A percentile compares a stretch with the other conserved stretches of the same genome.
Conservation (phyloP, 2,113 vertebrate species). For the Heteronetta atricapilla region DNA sequence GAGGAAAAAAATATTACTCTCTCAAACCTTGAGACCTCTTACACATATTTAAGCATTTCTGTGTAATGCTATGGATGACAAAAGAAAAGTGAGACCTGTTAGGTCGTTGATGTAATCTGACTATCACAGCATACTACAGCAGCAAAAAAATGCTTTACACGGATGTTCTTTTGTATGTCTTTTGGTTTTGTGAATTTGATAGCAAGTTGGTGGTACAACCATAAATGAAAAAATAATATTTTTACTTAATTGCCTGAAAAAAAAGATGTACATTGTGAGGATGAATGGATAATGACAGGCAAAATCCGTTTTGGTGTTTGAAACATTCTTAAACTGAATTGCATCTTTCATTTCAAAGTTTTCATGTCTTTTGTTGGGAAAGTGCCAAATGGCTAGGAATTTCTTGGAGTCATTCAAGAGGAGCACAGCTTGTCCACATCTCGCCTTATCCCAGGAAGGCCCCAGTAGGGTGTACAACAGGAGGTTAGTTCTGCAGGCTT, state of each 20-base stretch:
- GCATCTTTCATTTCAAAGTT: background rate
- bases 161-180: background rate
- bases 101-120: background rate
- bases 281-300: background rate
- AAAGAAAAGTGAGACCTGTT: background rate
- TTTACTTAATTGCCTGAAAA: background rate
- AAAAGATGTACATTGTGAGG: background rate
- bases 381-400: background rate
- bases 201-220: background rate
- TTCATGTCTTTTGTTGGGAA: background rate
- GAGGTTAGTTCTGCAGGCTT: background rate
- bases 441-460: background rate
- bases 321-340: background rate
- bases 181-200: background rate
- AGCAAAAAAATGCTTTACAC: background rate
- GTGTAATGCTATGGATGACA: background rate
- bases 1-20: background rate
- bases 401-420: background rate
- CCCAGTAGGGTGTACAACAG: fast-evolving
- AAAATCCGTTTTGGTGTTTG: background rate
- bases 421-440: background rate
- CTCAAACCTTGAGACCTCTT: background rate
- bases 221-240: background rate
- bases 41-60: background rate
- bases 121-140: background rate